Evolutionary conservation across 2,113 vertebrate genomes (phyloP), one percentile per base, ranked within the genome.

Genomic region (Sprattus sprattus): DNA sequence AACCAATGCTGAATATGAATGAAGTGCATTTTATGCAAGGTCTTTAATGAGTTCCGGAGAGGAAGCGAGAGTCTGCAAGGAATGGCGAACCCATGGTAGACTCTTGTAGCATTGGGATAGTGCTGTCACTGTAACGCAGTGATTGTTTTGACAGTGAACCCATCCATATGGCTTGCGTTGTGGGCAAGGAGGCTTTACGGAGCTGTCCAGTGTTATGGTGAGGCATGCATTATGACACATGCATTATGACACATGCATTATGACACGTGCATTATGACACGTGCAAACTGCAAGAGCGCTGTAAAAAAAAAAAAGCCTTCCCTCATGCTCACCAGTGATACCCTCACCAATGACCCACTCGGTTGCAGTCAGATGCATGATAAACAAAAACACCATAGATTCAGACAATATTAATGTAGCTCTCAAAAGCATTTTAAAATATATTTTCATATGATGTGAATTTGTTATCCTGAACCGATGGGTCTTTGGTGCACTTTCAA

Each of bases 381-480:
- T 44, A 32, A 39, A 81, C 80, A 46, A 81, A 82, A 83, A 46
- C 52, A 54, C 39, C 10, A 8, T 52, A 71, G 47, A 78, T 25
- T 44, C 60, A 75, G 57, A 50, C 28, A 83, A 86, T 52, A 67
- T 32, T 25, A 32, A 82, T 45, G 57, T 86, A 85, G 85, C 44
- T 57, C 20, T 28, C 44, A 52, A 25, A 85, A 44, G 49, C 47
- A 85, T 84, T 87, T 82, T 81, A 81, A 87, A 78, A 45, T 87
- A 54, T 87, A 87, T 87, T 78, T 87, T 87, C 83, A 83, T 87
- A 87, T 25, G 49, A 86, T 47, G 78, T 46, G 45, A 81, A 81
- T 47, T 20, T 81, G 82, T 60, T 84, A 32, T 46, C 50, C n/a
- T 11, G 81, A 81, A 64, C 18, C 18, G 16, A 44, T 85, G 84